Evolutionary conservation across 2,797 vertebrate genomes (phyloP).

Genomic region (Gorsachius magnificus): DNA sequence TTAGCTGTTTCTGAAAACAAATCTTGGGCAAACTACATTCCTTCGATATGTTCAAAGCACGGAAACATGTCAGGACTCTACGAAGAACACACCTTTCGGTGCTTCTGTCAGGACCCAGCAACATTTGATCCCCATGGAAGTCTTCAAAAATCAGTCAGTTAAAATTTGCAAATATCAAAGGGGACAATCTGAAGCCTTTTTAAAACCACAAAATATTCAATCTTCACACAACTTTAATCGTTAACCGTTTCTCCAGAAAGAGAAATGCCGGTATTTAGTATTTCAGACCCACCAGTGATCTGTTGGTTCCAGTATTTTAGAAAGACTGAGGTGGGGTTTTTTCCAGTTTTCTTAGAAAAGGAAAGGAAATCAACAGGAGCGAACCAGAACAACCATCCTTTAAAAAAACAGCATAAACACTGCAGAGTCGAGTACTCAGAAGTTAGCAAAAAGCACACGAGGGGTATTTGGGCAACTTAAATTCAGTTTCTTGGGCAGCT

Average conservation of each 20-base stretch:
- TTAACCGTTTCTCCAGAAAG: neutral
- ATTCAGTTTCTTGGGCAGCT: neutral
- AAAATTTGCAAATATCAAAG: neutral
- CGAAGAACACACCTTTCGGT: neutral
- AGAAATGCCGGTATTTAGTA: neutral
- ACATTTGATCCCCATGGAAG: neutral
- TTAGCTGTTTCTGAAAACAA: neutral
- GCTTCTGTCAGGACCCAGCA: neutral
- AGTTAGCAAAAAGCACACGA: neutral
- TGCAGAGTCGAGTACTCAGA: neutral
- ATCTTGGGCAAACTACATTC: neutral
- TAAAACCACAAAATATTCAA: neutral
- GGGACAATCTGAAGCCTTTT: neutral
- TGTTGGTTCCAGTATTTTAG: neutral
- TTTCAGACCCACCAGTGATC: neutral
- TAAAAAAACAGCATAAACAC: neutral
- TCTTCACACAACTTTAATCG: neutral
- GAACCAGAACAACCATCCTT: neutral
- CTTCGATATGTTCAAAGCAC: neutral
- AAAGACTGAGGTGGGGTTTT: rapidly evolving
- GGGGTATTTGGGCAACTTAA: neutral
- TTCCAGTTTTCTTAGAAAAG: neutral
- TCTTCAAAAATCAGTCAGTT: neutral
- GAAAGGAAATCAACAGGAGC: neutral
- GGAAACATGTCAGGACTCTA: rapidly evolving